These are phyloP conservation scores for Rhinolophus sinicus DNA, from an alignment of 2,113 vertebrate species.

Conservation along the genomic window DNA sequence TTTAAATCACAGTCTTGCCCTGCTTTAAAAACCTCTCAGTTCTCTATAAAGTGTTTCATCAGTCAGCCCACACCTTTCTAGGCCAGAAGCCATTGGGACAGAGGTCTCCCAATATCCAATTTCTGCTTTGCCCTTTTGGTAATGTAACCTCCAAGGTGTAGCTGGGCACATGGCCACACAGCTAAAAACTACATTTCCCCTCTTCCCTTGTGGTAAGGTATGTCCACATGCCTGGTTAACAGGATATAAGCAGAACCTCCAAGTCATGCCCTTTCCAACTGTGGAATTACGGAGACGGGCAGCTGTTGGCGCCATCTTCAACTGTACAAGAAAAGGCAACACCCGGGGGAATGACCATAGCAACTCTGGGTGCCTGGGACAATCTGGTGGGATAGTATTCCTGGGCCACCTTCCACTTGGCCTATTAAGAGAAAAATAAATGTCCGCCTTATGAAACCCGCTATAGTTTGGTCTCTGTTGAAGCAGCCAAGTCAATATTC, in stretches of 20 bases:
- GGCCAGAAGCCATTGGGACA: neutral
- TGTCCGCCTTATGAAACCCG: neutral
- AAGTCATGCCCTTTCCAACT: neutral
- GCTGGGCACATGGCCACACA: neutral
- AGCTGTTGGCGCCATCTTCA: neutral
- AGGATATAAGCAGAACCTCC: neutral
- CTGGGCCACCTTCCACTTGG: no score
- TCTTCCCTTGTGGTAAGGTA: neutral
- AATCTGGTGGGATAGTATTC: neutral
- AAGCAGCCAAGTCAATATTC: neutral
- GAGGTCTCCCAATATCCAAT: neutral
- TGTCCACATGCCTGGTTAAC: neutral
- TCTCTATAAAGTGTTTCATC: neutral
- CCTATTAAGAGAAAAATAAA: neutral
- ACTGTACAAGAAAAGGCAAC: fast-evolving
- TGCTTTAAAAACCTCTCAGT: neutral
- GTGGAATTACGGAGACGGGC: neutral
- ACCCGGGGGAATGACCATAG: neutral
- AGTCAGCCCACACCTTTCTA: neutral
- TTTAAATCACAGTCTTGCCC: neutral
- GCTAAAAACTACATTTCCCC: neutral
- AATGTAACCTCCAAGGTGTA: neutral
- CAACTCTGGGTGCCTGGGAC: neutral
- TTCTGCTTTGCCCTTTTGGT: neutral
- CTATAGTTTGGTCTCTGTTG: neutral